Conservation (phyloP, 1,140 invertebrate genomes). For the Eubasilissa regina region DNA sequence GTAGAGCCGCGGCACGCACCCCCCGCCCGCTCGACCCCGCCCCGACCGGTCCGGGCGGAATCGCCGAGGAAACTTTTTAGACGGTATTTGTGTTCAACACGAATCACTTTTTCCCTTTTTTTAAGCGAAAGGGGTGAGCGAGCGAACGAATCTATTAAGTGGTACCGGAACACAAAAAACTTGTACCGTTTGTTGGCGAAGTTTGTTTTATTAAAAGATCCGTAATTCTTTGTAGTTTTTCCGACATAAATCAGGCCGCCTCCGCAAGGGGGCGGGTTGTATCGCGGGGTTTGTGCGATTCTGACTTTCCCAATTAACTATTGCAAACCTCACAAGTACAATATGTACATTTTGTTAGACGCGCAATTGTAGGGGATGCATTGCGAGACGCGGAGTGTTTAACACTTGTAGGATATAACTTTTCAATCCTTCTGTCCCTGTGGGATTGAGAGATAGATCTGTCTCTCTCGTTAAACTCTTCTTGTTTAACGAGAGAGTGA, state of each 20-base stretch:
- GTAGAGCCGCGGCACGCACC: no score
- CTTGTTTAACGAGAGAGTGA: no score
- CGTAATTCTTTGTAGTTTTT: conserved; percentile 35
- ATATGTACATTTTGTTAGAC: no score
- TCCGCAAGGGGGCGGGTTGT: not conserved
- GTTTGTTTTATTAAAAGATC: conserved; percentile 36
- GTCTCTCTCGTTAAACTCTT: no score
- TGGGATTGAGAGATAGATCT: no score
- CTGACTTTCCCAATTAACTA: no score
- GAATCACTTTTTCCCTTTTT: conserved; percentile 25
- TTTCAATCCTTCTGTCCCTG: no score
- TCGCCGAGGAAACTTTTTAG: conserved; percentile 1
- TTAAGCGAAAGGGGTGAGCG: not conserved
- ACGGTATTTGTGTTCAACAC: conserved; percentile 21
- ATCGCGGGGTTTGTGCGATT: no score
- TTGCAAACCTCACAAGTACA: no score
- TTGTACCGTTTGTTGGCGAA: conserved; percentile 31
- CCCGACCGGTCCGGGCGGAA: not conserved
- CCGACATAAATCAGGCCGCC: conserved; percentile 14
- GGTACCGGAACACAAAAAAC: conserved; percentile 39
- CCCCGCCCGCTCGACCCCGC: not conserved
- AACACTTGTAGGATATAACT: no score
- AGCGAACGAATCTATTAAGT: conserved; percentile 34
- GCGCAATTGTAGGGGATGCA: no score
- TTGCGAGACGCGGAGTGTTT: no score